Evolutionary conservation across 35 echinoderm and acorn worm species (phyloP).

Genomic region (Anneissia japonica): DNA sequence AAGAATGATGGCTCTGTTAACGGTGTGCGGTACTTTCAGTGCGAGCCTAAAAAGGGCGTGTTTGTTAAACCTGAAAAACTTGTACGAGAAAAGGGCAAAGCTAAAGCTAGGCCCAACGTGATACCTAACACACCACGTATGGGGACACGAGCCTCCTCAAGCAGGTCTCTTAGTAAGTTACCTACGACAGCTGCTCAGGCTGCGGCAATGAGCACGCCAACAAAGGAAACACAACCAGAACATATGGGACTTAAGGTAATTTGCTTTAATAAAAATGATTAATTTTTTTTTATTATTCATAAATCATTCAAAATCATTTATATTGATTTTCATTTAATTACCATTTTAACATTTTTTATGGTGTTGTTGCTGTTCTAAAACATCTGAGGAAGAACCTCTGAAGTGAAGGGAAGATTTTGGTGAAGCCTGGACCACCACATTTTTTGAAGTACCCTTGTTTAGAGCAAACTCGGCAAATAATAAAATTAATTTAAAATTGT

Average conservation of each 20-base stretch:
- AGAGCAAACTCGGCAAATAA: too few species aligned
- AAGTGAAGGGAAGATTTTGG: too few species aligned
- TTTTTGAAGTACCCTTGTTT: too few species aligned
- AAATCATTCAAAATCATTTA: too few species aligned
- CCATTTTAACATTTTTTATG: too few species aligned
- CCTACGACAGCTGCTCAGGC: conserved; percentile 12
- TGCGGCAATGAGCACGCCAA: not conserved
- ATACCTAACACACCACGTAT: conserved; percentile 70
- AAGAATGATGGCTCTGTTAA: conserved; percentile 98
- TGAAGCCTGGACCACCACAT: too few species aligned
- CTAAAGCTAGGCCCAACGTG: conserved; percentile 50
- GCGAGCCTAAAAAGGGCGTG: conserved; percentile 87
- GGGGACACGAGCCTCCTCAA: conserved; percentile 83
- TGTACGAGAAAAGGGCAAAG: conserved; percentile 59
- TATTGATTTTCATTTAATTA: too few species aligned
- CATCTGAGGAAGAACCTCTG: too few species aligned
- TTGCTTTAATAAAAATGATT: too few species aligned
- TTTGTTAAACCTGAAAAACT: conserved; percentile 92
- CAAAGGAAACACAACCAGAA: conserved; percentile 13
- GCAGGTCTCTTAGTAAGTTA: conserved; percentile 50
- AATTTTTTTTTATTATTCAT: too few species aligned
- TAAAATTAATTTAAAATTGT: too few species aligned
- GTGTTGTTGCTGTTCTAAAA: too few species aligned
- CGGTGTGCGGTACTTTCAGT: conserved; percentile 93
- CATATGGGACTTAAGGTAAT: conserved; percentile 72